Evolutionary conservation across 2,888 invertebrate species (phyloP).

Genomic region (Parelbella ahira): DNA sequence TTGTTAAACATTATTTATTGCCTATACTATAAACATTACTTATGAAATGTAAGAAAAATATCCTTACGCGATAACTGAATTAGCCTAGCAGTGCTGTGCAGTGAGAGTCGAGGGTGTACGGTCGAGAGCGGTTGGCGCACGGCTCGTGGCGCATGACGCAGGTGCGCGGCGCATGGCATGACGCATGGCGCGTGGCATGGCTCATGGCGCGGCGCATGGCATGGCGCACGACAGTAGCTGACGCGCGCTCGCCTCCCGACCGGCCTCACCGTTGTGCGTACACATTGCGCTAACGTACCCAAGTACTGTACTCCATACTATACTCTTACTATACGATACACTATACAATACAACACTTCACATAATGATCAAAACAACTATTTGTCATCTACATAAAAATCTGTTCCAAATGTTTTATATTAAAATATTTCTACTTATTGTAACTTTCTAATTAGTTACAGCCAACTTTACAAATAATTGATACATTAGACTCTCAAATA

Average conservation of each 20-base stretch:
- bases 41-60: constrained; percentile 79
- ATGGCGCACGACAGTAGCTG: constrained; percentile 2
- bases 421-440: constrained; percentile 80
- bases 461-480: constrained; percentile 81
- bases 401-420: constrained; percentile 79
- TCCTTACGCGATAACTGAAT: constrained; percentile 77
- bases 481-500: constrained; percentile 81
- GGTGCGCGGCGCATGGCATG: constrained; percentile 14
- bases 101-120: constrained; percentile 60
- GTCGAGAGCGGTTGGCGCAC: constrained; percentile 33
- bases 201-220: neutral
- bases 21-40: constrained; percentile 76
- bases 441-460: constrained; percentile 79
- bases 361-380: constrained; percentile 79
- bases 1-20: constrained; percentile 77
- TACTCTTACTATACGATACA: constrained; percentile 63
- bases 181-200: constrained; percentile 12
- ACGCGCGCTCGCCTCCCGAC: constrained; percentile 30
- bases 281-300: constrained; percentile 66
- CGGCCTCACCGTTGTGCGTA: constrained; percentile 70
- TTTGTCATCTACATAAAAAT: constrained; percentile 79
- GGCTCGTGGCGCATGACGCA: constrained; percentile 24
- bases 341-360: constrained; percentile 74
- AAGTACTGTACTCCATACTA: constrained; percentile 43
- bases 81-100: constrained; percentile 78